A percentile compares a stretch with the other conserved stretches of the same genome.
Evolutionary conservation across 1,140 invertebrate species (phyloP).

Genomic region (Leptestheria dahalacensis): DNA sequence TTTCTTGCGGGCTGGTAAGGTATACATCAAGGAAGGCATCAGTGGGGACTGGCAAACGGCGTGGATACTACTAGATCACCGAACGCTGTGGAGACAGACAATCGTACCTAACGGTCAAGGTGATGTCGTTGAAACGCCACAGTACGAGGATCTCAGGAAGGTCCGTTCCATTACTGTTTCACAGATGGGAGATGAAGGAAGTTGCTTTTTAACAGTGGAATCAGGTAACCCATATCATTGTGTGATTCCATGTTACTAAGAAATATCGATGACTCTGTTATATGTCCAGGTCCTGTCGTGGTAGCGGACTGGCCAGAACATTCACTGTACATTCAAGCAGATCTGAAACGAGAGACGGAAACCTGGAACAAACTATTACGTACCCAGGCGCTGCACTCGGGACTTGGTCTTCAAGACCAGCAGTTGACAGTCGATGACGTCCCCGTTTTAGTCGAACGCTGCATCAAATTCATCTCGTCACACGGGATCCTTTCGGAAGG

Average conservation of each 20-base stretch:
- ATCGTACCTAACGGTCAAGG: not conserved
- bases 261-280: no score
- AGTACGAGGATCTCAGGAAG: slow-evolving; percentile 49
- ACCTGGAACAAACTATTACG: slow-evolving; percentile 55
- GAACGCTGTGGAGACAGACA: slow-evolving; percentile 30
- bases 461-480: slow-evolving; percentile 70
- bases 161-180: slow-evolving; percentile 55
- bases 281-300: slow-evolving; percentile 42
- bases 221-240: slow-evolving; percentile 31
- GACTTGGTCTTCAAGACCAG: slow-evolving; percentile 56
- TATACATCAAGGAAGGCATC: slow-evolving; percentile 33
- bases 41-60: slow-evolving; percentile 54
- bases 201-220: slow-evolving; percentile 27
- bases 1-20: slow-evolving; percentile 4
- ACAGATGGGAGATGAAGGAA: slow-evolving; percentile 33
- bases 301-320: slow-evolving; percentile 44
- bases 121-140: not conserved
- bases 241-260: no score
- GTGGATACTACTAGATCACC: slow-evolving; percentile 57
- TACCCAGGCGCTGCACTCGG: slow-evolving; percentile 56
- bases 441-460: slow-evolving; percentile 77
- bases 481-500: slow-evolving; percentile 72
- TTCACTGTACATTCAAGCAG: slow-evolving; percentile 53
- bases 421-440: slow-evolving; percentile 71
- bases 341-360: slow-evolving; percentile 26